Conservation (phyloP, 2,888 invertebrate species). For the Piscicola geometra region DNA sequence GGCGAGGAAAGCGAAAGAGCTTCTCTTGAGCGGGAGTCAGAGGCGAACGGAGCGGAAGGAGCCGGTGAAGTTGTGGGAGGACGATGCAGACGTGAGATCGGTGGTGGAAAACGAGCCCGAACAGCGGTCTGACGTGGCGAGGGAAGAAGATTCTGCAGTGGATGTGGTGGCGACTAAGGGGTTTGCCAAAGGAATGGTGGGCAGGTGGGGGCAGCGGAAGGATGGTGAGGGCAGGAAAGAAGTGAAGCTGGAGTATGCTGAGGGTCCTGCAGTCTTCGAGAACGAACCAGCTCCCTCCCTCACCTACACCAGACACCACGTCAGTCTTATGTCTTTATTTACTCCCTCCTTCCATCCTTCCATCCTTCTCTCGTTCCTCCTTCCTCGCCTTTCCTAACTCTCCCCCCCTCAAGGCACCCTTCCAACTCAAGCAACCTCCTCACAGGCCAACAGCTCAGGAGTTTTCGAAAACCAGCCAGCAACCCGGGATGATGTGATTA, state of each 20-base stretch:
- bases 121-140: slow-evolving; percentile 37
- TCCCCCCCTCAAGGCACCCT: too few relatives aligned
- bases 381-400: too few relatives aligned
- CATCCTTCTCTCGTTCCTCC: not conserved
- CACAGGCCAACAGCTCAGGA: slow-evolving; percentile 28
- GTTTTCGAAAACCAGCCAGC: slow-evolving; percentile 44
- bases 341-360: not conserved
- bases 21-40: not conserved
- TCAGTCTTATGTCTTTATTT: slow-evolving; percentile 1
- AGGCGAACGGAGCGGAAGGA: slow-evolving; percentile 1
- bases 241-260: slow-evolving; percentile 36
- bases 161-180: slow-evolving; percentile 31
- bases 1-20: slow-evolving; percentile 14
- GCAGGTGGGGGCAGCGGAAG: slow-evolving; percentile 17
- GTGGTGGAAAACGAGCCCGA: slow-evolving; percentile 44
- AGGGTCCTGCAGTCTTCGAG: slow-evolving; percentile 40
- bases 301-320: not conserved
- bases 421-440: not conserved
- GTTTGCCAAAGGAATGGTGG: slow-evolving; percentile 31
- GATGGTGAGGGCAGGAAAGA: not conserved
- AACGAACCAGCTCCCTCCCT: slow-evolving; percentile 39
- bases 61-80: slow-evolving; percentile 30
- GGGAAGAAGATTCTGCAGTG: slow-evolving; percentile 22
- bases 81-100: slow-evolving; percentile 28
- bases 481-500: slow-evolving; percentile 39